phyloP scores from a whole-genome alignment of 1,140 invertebrate species.

The Sarcophaga peregrina region DNA sequence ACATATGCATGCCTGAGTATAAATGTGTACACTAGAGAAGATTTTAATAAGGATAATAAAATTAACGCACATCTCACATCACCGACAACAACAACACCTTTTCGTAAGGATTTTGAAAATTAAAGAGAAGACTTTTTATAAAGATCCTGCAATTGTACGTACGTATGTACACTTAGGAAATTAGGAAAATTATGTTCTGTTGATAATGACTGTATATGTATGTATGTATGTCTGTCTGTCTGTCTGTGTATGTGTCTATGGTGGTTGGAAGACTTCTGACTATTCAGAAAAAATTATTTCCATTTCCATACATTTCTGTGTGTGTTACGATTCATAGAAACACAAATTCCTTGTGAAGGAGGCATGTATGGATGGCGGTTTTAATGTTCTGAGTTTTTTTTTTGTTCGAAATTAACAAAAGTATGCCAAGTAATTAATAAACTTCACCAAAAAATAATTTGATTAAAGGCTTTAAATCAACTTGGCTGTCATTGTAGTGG shows the following conservation, averaged over 20 bases:
- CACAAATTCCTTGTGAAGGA: too few species aligned
- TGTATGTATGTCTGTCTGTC: not conserved
- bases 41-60: constrained; percentile 19
- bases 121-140: not conserved
- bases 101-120: not conserved
- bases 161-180: not conserved
- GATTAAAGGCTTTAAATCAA: constrained; percentile 28
- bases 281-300: not conserved
- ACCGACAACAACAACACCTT: not conserved
- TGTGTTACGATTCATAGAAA: not conserved
- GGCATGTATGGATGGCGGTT: too few species aligned
- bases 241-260: not conserved
- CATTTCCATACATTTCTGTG: not conserved
- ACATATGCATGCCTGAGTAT: too few species aligned
- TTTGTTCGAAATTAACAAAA: not conserved
- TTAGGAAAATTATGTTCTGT: constrained; percentile 4
- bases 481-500: not conserved
- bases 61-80: not conserved
- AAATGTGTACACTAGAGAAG: not conserved
- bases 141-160: not conserved
- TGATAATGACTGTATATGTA: not conserved
- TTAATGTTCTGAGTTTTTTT: too few species aligned
- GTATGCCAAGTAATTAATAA: constrained; percentile 35
- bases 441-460: constrained; percentile 29
- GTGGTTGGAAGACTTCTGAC: not conserved